These are phyloP conservation scores for Lerista edwardsae DNA, from an alignment of 2,797 vertebrate species.

Conservation along the genomic window DNA sequence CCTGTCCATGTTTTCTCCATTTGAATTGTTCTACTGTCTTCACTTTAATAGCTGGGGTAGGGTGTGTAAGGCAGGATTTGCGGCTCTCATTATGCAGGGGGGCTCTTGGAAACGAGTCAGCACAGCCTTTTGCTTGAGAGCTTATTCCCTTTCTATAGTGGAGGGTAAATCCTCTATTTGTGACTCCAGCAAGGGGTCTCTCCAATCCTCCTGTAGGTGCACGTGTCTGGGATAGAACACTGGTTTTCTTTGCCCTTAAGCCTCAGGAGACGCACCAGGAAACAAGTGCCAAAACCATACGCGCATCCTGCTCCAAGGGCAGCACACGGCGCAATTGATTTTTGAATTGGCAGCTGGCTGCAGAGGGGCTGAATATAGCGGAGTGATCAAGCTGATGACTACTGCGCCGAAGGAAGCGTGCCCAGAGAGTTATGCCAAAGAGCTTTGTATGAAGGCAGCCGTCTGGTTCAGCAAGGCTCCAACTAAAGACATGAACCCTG, in stretches of 20 bases:
- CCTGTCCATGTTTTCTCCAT: constrained; percentile 28
- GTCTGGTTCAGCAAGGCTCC: background rate
- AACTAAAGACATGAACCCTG: background rate
- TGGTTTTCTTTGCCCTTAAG: constrained; percentile 57
- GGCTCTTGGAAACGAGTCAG: constrained; percentile 52
- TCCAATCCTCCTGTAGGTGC: constrained; percentile 72
- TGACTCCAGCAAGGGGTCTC: constrained; percentile 73
- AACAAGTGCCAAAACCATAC: constrained; percentile 47
- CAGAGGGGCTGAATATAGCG: constrained; percentile 17
- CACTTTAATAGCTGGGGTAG: constrained; percentile 54
- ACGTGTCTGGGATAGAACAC: constrained; percentile 75
- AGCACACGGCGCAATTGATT: constrained; percentile 32
- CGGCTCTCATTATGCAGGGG: constrained; percentile 42
- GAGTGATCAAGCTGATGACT: constrained; percentile 13
- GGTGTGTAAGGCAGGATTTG: constrained; percentile 35
- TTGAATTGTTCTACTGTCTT: constrained; percentile 47
- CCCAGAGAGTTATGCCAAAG: background rate
- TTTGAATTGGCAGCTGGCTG: constrained; percentile 48
- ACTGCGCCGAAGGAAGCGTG: constrained; percentile 9
- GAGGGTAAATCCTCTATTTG: constrained; percentile 75
- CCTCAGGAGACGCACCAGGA: constrained; percentile 67
- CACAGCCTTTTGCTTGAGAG: constrained; percentile 61
- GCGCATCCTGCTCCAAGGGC: constrained; percentile 52
- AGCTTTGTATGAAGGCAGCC: background rate
- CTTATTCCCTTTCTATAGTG: constrained; percentile 66